A percentile compares a stretch with the other conserved stretches of the same genome.
Evolutionary conservation across 2,888 invertebrate species (phyloP).

Genomic region (Synanthedon myopaeformis): DNA sequence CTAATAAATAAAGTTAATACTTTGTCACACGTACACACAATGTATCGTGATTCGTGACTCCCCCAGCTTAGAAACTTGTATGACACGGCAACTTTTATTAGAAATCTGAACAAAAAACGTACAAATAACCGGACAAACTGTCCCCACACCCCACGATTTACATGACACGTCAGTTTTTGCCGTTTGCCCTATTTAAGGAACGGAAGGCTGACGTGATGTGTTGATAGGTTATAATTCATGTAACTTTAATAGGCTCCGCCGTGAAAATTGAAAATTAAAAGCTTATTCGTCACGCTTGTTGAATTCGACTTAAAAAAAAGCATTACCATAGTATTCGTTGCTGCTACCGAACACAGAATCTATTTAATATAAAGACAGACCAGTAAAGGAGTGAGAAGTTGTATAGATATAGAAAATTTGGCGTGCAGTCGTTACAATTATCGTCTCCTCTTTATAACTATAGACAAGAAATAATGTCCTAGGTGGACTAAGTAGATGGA

Average conservation of each 20-base stretch:
- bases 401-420: too few species aligned
- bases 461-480: too few species aligned
- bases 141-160: constrained; percentile 24
- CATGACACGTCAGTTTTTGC: constrained; percentile 26
- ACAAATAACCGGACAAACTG: constrained; percentile 15
- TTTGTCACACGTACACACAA: not conserved
- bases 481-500: too few species aligned
- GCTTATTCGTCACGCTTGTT: constrained; percentile 18
- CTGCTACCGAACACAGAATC: too few species aligned
- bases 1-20: not conserved
- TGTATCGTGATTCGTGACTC: not conserved
- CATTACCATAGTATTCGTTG: not conserved
- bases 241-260: constrained; percentile 1
- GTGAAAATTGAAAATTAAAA: constrained; percentile 30
- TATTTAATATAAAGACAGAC: too few species aligned
- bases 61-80: not conserved
- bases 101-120: constrained; percentile 22
- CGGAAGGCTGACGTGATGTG: constrained; percentile 3
- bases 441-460: too few species aligned
- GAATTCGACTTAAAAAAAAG: not conserved
- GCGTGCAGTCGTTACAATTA: too few species aligned
- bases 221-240: constrained; percentile 1
- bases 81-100: constrained; percentile 7
- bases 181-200: constrained; percentile 26
- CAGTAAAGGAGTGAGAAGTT: too few species aligned